phyloP scores from a whole-genome alignment of 2,888 invertebrate genomes.

The Tipula confusa region DNA sequence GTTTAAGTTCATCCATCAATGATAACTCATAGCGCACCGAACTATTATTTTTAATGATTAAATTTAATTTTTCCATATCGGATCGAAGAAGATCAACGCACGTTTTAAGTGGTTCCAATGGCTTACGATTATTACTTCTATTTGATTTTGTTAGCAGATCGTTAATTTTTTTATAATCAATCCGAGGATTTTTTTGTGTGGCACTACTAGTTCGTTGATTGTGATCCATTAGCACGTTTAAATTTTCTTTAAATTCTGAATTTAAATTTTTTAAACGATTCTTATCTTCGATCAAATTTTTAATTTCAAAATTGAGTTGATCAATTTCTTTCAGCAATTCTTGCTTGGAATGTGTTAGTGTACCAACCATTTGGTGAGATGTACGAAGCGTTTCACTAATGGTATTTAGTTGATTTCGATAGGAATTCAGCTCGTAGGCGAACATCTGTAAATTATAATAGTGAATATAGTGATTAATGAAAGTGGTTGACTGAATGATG shows the following conservation, averaged over 20 bases:
- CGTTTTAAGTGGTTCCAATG: slow-evolving; percentile 12
- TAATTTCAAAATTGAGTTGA: background rate
- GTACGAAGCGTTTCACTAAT: background rate
- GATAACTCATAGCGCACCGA: background rate
- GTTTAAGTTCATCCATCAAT: background rate
- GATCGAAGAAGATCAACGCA: background rate
- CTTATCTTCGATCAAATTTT: background rate
- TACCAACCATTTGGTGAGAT: background rate
- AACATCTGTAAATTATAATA: background rate
- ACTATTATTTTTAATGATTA: slow-evolving; percentile 17
- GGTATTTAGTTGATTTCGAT: background rate
- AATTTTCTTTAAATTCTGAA: background rate
- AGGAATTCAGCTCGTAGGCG: background rate
- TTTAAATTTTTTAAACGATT: background rate
- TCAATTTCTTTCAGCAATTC: background rate
- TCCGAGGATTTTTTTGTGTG: background rate
- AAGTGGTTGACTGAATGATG: no score
- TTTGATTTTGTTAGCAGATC: background rate
- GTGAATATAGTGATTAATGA: background rate
- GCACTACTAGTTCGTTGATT: background rate
- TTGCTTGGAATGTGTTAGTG: background rate
- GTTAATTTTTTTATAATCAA: background rate
- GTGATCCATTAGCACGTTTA: background rate
- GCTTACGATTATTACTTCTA: background rate
- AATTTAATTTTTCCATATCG: background rate